Evolutionary conservation across 2,113 vertebrate species (phyloP).

Genomic region (Coryphaenoides rupestris): DNA sequence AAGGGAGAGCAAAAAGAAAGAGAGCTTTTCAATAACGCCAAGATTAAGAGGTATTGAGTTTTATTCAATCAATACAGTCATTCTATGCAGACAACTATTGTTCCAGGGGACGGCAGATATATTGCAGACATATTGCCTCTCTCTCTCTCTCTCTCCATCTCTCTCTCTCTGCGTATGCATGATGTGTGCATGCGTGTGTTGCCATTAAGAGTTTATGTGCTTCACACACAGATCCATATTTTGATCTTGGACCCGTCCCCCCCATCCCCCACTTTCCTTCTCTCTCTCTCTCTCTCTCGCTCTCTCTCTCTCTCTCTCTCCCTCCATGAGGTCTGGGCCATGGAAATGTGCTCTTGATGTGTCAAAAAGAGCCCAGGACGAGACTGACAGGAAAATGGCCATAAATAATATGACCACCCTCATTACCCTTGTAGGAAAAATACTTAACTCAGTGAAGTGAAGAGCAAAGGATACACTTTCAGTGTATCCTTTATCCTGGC

Average conservation of each 20-base stretch:
- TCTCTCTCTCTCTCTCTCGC: conserved; percentile 46
- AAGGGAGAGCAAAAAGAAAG: conserved; percentile 8
- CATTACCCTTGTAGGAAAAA: conserved; percentile 64
- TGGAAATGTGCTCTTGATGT: conserved; percentile 61
- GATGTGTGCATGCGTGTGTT: conserved; percentile 29
- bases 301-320: conserved; percentile 2
- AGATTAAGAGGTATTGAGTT: conserved; percentile 26
- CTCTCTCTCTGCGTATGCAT: conserved; percentile 30
- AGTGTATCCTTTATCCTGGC: conserved; percentile 58
- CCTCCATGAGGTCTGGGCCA: conserved; percentile 46
- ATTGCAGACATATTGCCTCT: conserved; percentile 19
- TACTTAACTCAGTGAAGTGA: conserved; percentile 56
- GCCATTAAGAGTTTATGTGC: conserved; percentile 38
- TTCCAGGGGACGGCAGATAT: conserved; percentile 16
- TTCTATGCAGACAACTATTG: conserved; percentile 34
- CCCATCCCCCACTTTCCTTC: too few species aligned
- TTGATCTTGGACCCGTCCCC: too few species aligned
- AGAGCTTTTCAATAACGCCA: conserved; percentile 12
- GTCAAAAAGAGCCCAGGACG: conserved; percentile 50
- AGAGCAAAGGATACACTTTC: conserved; percentile 58
- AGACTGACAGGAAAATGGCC: conserved; percentile 73
- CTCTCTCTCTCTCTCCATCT: too few species aligned
- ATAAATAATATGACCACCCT: conserved; percentile 69
- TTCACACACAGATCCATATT: conserved; percentile 39
- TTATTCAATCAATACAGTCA: conserved; percentile 39